Conservation (phyloP, 2,797 vertebrate genomes). For the Alca torda region DNA sequence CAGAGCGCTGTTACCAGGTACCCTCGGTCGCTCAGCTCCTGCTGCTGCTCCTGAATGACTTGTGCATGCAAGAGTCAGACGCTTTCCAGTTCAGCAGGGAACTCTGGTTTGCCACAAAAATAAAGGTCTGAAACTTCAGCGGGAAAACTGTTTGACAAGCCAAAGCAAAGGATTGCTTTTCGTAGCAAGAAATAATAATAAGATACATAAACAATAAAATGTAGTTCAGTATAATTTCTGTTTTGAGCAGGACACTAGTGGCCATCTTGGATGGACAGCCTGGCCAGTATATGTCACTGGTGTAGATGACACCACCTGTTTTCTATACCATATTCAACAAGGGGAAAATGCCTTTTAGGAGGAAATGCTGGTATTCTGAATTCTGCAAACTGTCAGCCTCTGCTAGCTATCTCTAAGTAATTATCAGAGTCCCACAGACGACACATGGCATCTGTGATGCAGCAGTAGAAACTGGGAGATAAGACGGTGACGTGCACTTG, state of each 20-base stretch:
- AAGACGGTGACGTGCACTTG: not conserved
- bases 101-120: not conserved
- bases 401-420: not conserved
- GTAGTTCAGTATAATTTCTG: not conserved
- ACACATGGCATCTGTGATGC: not conserved
- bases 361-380: not conserved
- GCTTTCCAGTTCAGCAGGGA: not conserved
- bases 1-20: not conserved
- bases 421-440: not conserved
- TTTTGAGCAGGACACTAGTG: not conserved
- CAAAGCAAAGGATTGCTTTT: not conserved
- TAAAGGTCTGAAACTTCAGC: fast-evolving
- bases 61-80: not conserved
- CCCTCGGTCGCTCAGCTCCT: too few relatives aligned
- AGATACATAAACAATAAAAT: not conserved
- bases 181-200: not conserved
- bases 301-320: not conserved
- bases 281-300: not conserved
- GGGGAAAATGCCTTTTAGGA: not conserved
- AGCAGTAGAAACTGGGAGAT: not conserved
- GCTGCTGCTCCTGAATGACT: not conserved
- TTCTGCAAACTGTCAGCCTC: not conserved
- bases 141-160: not conserved
- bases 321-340: not conserved
- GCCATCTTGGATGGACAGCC: not conserved